Evolutionary conservation across 2,888 invertebrate genomes (phyloP), one percentile per base, ranked within the genome.

Genomic region (Dasypolia templi): DNA sequence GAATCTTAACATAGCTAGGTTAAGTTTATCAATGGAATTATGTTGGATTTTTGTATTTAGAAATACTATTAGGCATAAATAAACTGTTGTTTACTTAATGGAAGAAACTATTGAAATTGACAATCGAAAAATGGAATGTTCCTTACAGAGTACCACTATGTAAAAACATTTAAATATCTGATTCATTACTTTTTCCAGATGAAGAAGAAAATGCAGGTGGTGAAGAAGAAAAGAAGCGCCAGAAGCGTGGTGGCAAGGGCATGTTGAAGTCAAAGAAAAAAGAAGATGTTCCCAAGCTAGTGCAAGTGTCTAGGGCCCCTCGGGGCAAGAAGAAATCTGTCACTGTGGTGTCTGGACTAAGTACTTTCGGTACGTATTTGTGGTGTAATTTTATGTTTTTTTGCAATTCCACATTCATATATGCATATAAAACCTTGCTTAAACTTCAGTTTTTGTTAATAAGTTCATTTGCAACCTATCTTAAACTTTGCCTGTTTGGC

Each of bases 271-370:
- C 99, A 17, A 99, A 99, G 95, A 99, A 99, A 96, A 99, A 98
- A 92, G 98, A 98, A 87, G 98, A 98, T 93, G 98, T 98, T 19
- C 98, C 98, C 19, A 98, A 98, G 92, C 97, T 98, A 92, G 97
- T 99, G 61, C 97, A 97, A 90, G 97, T 99, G 5, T 99, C 98
- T 1, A 97, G 99, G 90, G 98, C 99, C 82, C 99, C 99, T 32
- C 97, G 99, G 87, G 99, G 99, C 79, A 99, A 99, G 93, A 99
- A 99, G 97, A 99, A 99, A 97, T 99, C 98, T 58, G 99, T 99
- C 2, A 99, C 99, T 5, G 99, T 99, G 22, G 98, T 99, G 0
- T 99, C 99, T 59, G 99, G 99, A 53, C 96, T 99, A 61, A 98
- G 98, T 91, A 98, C 99, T 85, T 99, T 99, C 96, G 99, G 99